Evolutionary conservation across 2,888 invertebrate species (phyloP), one percentile per base, ranked within the genome.

Genomic region (Alloscopus bannaensis): DNA sequence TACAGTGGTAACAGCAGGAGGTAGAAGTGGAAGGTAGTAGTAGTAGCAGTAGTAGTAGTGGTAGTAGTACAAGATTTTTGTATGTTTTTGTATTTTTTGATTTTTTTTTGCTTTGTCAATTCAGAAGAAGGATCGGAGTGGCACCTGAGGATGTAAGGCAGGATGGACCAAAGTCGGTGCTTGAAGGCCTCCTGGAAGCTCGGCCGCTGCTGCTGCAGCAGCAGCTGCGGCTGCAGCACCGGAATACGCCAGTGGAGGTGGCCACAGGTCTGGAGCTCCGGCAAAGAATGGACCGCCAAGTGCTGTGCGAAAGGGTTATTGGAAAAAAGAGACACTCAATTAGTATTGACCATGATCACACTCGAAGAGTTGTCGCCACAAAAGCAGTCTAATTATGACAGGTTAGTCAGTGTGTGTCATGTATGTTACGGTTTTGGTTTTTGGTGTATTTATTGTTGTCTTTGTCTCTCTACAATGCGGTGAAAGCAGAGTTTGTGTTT

Each of bases 51-150:
- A 57, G 76, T 94, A 95, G 77, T 52, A 69, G 68, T 68, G 60
- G 68, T 60, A 55, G 77, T 78, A 52, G 75, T 71, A 60, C 66
- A 70, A 71, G 62, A 69, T 73, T 66, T 75, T 36, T 36, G 6
- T 36, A 36, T 36, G 13, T 6, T 8, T n/a, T n/a, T n/a, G n/a
- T n/a, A n/a, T n/a, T n/a, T n/a, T n/a, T n/a, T n/a, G n/a, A n/a
- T n/a, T n/a, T n/a, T n/a, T n/a, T n/a, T n/a, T n/a, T n/a, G n/a
- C n/a, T n/a, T n/a, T n/a, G n/a, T n/a, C 13, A 55, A 95, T 95
- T 96, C 95, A 96, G 93, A 96, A 95, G 92, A 95, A 96, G 91
- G 95, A 95, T 91, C 96, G 95, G 90, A 96, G 96, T 90, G 96
- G 96, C 90, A 97, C 95, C 93, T 98, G 86, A 90, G 96, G 96